Base-by-base conservation (phyloP, 2,888 invertebrate genomes). In the Nomada fucata region DNA sequence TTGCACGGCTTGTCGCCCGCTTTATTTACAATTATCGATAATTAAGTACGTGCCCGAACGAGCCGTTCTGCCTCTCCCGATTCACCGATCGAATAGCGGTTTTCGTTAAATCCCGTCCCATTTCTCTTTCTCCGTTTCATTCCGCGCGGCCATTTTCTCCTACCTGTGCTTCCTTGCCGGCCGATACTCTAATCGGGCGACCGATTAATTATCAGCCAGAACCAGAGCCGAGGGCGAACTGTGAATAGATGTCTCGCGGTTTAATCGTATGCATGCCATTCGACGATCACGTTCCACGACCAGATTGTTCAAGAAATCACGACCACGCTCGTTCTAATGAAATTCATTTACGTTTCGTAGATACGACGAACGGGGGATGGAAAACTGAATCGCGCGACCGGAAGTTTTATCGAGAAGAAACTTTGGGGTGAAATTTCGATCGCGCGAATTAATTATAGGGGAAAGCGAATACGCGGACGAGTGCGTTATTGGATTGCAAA, bases 11-110 rank as follows among this genome's bases (percentile, higher is more conserved):
- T 72, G 68, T 69, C 83, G 70, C 76, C 67, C 78, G 67, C 71
- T 85, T 86, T 86, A 87, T 88, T 88, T 82, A 88, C 85, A 86
- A 88, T 88, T 88, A 87, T 79, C 88, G 85, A 76, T 88, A 88
- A 88, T 88, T 88, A 88, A 88, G 82, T 82, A 64, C 61, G 68
- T 63, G 69, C 53, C 73, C 68, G 77, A 61, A 23, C 60, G 55
- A 53, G 50, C 42, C 57, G 57, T 44, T 15, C 10, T 26, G n/a
- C 69, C 15, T 23, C 68, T 36, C 65, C 47, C 50, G 57, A 59
- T 59, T 63, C 53, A 42, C n/a, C 70, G 26, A 73, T 76, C 73
- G 65, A 78, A 76, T 75, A 63, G 26, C 44, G 79, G 79, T 76
- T 84, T 82, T 75, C 79, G 83, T 74, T 74, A 67, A 83, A 79